A percentile compares a stretch with the other conserved stretches of the same genome.
Conservation (phyloP, 2,113 vertebrate genomes). For the Gambusia affinis region DNA sequence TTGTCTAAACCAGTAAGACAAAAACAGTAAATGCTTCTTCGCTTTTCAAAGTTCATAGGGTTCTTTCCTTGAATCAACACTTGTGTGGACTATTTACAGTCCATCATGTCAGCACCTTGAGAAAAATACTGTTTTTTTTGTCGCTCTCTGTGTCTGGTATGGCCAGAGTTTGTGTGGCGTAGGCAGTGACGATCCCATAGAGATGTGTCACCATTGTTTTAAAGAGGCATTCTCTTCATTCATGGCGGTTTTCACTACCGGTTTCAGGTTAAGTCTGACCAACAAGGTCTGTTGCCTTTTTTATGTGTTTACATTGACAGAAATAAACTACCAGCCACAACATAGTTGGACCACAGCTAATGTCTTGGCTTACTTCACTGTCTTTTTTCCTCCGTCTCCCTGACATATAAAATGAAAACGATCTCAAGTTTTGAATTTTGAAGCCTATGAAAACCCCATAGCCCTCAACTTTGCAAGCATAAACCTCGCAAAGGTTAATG, state of each 20-base stretch:
- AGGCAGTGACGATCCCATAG: conserved; percentile 49
- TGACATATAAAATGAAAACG: conserved; percentile 76
- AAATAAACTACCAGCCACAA: conserved; percentile 77
- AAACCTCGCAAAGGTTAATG: conserved; percentile 66
- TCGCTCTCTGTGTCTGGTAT: conserved; percentile 6
- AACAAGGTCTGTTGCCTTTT: conserved; percentile 56
- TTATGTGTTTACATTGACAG: conserved; percentile 77
- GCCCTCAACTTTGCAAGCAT: conserved; percentile 49
- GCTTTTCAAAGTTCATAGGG: conserved; percentile 60
- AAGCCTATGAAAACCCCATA: conserved; percentile 58
- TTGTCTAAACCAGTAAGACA: conserved; percentile 82
- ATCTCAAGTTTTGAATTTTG: conserved; percentile 43
- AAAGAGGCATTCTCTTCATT: conserved; percentile 69
- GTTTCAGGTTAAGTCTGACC: conserved; percentile 67
- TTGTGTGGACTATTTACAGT: conserved; percentile 60
- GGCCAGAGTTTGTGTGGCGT: conserved; percentile 60
- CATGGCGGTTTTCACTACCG: conserved; percentile 68
- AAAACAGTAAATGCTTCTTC: conserved; percentile 71
- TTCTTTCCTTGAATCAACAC: conserved; percentile 53
- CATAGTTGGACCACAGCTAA: conserved; percentile 68
- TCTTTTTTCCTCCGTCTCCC: conserved; percentile 66
- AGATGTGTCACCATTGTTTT: conserved; percentile 71
- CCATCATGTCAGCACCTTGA: conserved; percentile 66
- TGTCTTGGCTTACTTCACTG: conserved; percentile 60
- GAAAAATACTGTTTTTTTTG: conserved; percentile 45